Percentiles rank a stretch among this genome's conserved stretches.
These are phyloP conservation scores for Percopsis omiscomaycus DNA, from an alignment of 2,797 vertebrate genomes.

Conservation along the genomic window DNA sequence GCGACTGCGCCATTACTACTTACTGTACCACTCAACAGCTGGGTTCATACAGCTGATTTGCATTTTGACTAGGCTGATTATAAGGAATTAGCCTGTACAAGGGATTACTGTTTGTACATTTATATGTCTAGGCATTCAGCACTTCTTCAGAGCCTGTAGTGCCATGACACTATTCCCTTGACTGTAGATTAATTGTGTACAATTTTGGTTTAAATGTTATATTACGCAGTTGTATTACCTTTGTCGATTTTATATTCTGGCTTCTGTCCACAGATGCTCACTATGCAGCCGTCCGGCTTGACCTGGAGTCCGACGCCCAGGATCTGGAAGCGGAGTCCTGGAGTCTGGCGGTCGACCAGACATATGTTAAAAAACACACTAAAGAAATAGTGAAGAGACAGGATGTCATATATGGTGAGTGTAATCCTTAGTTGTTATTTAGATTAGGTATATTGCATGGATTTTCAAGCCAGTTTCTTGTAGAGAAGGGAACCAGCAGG, in stretches of 20 bases:
- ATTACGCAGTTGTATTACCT: neutral
- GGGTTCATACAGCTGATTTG: neutral
- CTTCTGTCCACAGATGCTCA: slow-evolving; percentile 76
- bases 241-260: neutral
- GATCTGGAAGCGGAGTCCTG: slow-evolving; percentile 93
- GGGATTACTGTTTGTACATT: too few relatives aligned
- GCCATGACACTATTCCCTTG: neutral
- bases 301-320: slow-evolving; percentile 86
- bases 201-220: neutral
- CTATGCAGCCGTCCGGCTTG: slow-evolving; percentile 78
- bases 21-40: neutral
- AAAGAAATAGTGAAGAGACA: slow-evolving; percentile 88
- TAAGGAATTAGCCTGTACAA: neutral
- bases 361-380: slow-evolving; percentile 82
- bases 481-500: too few relatives aligned
- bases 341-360: slow-evolving; percentile 87
- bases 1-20: neutral
- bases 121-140: too few relatives aligned
- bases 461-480: too few relatives aligned
- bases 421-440: neutral
- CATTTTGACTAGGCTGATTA: neutral
- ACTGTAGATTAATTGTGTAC: neutral
- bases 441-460: too few relatives aligned
- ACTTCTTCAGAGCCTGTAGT: neutral
- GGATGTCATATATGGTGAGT: slow-evolving; percentile 94